Evolutionary conservation across 2,888 invertebrate species (phyloP).

Genomic region (Smittia sp.): DNA sequence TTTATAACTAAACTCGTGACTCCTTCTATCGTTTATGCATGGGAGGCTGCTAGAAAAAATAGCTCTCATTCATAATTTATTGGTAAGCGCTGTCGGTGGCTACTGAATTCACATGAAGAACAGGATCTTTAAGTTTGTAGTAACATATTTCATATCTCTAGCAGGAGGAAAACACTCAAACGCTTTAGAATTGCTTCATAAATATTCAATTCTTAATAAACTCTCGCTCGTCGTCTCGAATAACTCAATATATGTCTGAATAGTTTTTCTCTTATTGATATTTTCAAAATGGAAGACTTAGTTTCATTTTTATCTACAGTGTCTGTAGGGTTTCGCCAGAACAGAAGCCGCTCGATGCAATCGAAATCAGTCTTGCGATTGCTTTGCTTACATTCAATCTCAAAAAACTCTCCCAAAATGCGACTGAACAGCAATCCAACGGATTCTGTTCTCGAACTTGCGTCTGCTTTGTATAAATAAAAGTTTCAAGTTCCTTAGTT

Average conservation of each 20-base stretch:
- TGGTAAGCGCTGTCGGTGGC: background rate
- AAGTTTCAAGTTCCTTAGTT: background rate
- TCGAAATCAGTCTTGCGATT: background rate
- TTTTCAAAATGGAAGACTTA: conserved; percentile 40
- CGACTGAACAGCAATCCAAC: background rate
- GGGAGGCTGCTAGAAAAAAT: background rate
- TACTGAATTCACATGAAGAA: background rate
- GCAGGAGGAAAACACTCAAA: conserved; percentile 4
- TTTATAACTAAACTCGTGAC: conserved; percentile 18
- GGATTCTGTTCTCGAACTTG: conserved; percentile 2
- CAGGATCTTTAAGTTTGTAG: background rate
- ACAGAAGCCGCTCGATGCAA: conserved; percentile 12
- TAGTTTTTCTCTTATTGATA: conserved; percentile 4
- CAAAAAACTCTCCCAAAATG: conserved; percentile 24
- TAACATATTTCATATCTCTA: conserved; percentile 2
- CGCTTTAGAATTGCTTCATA: conserved; percentile 9
- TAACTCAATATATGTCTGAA: conserved; percentile 14
- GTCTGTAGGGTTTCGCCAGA: background rate
- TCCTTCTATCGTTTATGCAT: background rate
- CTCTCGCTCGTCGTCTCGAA: background rate
- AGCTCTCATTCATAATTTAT: background rate
- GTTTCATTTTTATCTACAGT: conserved; percentile 33
- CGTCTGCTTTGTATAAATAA: background rate
- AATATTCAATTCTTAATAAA: conserved; percentile 9
- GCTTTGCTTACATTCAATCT: background rate